These are phyloP conservation scores for Oxystoma pomonae DNA, from an alignment of 2,888 invertebrate genomes.

Conservation along the genomic window DNA sequence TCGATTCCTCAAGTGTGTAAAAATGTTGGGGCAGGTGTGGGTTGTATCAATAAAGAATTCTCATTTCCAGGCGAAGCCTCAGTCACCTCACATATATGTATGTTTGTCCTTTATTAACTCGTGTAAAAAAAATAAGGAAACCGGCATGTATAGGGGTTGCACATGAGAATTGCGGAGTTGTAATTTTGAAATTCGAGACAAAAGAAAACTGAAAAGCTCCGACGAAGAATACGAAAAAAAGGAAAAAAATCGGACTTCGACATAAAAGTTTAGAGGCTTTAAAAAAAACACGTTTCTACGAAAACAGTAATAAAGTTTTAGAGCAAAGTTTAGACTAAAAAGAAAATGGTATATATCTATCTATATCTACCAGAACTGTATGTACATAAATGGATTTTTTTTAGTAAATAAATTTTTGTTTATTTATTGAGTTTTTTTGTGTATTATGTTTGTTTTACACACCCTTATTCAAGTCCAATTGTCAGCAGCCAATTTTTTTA, in stretches of 20 bases:
- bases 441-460: no score
- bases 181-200: not conserved
- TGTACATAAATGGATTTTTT: no score
- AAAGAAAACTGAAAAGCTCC: not conserved
- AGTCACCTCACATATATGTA: not conserved
- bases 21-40: slow-evolving; percentile 21
- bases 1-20: slow-evolving; percentile 21
- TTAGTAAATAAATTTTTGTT: no score
- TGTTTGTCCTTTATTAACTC: not conserved
- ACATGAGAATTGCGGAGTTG: not conserved
- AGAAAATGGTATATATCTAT: no score
- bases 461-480: no score
- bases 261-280: not conserved
- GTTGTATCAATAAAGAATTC: slow-evolving; percentile 4
- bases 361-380: no score
- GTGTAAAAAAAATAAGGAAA: not conserved
- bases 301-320: not conserved
- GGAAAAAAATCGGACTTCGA: not conserved
- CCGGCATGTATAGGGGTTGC: no score
- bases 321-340: not conserved
- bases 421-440: no score
- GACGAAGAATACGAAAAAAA: not conserved
- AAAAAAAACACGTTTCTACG: not conserved
- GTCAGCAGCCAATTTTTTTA: no score
- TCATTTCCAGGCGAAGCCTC: slow-evolving; percentile 17